Evolutionary conservation across 1,140 invertebrate species (phyloP).

Genomic region (Sitophilus oryzae): DNA sequence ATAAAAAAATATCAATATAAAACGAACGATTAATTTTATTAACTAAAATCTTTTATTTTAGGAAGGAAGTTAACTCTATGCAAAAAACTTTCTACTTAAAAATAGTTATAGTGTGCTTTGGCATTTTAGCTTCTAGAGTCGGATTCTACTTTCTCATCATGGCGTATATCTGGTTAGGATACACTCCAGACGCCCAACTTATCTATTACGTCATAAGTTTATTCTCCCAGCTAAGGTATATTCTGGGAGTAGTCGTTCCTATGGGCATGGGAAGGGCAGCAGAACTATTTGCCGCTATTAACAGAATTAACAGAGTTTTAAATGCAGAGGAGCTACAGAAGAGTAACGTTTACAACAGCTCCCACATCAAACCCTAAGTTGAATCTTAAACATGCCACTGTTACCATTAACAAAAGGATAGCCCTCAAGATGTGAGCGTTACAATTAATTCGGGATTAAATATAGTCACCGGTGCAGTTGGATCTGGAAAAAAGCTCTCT

Average conservation of each 20-base stretch:
- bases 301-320: slow-evolving; percentile 42
- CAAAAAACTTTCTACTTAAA: slow-evolving; percentile 30
- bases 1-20: background rate
- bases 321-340: slow-evolving; percentile 44
- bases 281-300: slow-evolving; percentile 15
- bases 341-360: background rate
- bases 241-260: slow-evolving; percentile 68
- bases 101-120: slow-evolving; percentile 23
- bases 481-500: slow-evolving; percentile 74
- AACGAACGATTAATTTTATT: background rate
- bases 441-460: slow-evolving; percentile 54
- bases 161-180: slow-evolving; percentile 63
- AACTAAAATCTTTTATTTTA: too few relatives aligned
- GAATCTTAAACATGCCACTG: slow-evolving; percentile 59
- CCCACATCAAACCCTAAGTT: slow-evolving; percentile 57
- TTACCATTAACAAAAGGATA: slow-evolving; percentile 34
- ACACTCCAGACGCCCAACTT: slow-evolving; percentile 65
- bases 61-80: slow-evolving; percentile 31
- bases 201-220: slow-evolving; percentile 70
- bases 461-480: slow-evolving; percentile 73
- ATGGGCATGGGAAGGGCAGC: slow-evolving; percentile 44
- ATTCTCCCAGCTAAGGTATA: slow-evolving; percentile 65
- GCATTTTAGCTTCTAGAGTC: slow-evolving; percentile 61
- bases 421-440: slow-evolving; percentile 55
- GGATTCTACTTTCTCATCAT: slow-evolving; percentile 52